These are phyloP conservation scores for Chloromyia formosa DNA, from an alignment of 2,888 invertebrate genomes.

Conservation along the genomic window DNA sequence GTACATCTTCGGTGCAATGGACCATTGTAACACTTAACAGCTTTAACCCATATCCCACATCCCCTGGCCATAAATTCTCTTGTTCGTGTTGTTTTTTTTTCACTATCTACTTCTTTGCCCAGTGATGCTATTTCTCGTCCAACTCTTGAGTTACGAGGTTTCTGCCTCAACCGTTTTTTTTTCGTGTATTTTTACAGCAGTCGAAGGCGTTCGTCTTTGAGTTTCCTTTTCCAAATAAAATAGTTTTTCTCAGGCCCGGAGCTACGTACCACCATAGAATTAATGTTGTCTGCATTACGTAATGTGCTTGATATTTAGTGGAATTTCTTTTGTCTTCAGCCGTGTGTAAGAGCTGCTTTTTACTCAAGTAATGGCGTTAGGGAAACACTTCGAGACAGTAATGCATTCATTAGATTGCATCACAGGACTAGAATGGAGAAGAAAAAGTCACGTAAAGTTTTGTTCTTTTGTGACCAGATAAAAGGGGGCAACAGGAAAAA, in stretches of 20 bases:
- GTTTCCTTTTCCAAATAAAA: constrained; percentile 47
- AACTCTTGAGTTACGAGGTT: constrained; percentile 34
- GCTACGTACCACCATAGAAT: constrained; percentile 37
- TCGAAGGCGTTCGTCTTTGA: constrained; percentile 29
- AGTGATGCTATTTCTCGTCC: constrained; percentile 43
- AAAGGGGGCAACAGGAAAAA: no score
- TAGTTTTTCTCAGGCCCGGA: constrained; percentile 43
- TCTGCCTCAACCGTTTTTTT: constrained; percentile 36
- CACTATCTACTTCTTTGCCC: constrained; percentile 47
- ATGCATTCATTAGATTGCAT: constrained; percentile 29
- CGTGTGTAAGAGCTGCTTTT: constrained; percentile 28
- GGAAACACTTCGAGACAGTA: constrained; percentile 26
- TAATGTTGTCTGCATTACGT: constrained; percentile 39
- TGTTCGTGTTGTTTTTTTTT: constrained; percentile 36
- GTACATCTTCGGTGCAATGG: constrained; percentile 51
- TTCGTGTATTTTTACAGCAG: constrained; percentile 45
- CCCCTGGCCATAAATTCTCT: constrained; percentile 52
- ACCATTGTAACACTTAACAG: constrained; percentile 54
- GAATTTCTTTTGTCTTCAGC: constrained; percentile 8
- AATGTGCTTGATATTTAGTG: constrained; percentile 34
- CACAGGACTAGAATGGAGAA: no score
- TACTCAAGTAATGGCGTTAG: constrained; percentile 32
- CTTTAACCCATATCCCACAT: constrained; percentile 52
- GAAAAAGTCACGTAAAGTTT: constrained; percentile 20
- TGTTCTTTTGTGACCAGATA: neutral